phyloP scores from a whole-genome alignment of 1,140 invertebrate genomes.

The Lasaia peninsularis region DNA sequence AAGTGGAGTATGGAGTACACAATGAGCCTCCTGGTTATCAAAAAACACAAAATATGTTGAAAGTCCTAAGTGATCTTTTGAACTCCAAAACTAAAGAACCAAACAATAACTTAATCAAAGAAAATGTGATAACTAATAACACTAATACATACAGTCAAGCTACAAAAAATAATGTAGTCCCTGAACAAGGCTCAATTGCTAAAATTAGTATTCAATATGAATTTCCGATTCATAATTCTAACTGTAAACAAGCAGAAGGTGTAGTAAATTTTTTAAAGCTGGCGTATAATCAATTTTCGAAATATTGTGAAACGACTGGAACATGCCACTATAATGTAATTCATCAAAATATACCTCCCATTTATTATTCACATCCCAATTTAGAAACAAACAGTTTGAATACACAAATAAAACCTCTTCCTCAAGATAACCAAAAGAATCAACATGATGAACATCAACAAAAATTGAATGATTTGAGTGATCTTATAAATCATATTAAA shows the following conservation, averaged over 20 bases:
- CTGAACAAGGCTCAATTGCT: background rate
- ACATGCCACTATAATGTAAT: conserved; percentile 9
- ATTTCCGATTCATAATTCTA: conserved; percentile 2
- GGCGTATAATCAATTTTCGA: conserved; percentile 15
- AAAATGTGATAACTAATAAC: too few relatives aligned
- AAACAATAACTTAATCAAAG: too few relatives aligned
- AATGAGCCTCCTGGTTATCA: too few relatives aligned
- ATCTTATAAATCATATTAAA: background rate
- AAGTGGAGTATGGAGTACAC: too few relatives aligned
- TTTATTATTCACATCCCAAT: background rate
- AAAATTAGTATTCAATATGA: conserved; percentile 24
- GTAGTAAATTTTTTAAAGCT: conserved; percentile 14
- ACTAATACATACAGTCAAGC: too few relatives aligned
- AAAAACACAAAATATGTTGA: too few relatives aligned
- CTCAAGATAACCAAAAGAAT: background rate
- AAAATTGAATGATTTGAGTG: background rate
- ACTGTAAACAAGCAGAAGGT: background rate
- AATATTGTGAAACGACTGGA: conserved; percentile 16
- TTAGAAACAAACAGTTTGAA: background rate
- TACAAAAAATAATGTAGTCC: too few relatives aligned
- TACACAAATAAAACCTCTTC: background rate
- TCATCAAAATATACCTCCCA: background rate
- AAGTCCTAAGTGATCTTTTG: too few relatives aligned
- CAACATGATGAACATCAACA: background rate
- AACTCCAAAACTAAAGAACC: too few relatives aligned